These are phyloP conservation scores for Benthosema pterotum DNA, from an alignment of 2,797 vertebrate genomes.

Conservation along the genomic window DNA sequence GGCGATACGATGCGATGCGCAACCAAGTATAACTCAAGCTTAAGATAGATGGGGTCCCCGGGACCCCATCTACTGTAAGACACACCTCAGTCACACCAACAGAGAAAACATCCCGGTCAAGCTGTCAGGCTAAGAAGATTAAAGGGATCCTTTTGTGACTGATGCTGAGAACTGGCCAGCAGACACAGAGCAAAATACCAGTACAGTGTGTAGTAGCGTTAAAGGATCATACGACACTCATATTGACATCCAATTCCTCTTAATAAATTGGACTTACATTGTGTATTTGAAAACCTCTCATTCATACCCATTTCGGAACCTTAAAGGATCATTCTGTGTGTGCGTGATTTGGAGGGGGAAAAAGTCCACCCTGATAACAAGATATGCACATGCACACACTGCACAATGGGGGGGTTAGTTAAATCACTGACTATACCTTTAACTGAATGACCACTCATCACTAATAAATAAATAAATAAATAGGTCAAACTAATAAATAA, in stretches of 20 bases:
- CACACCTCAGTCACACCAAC: conserved; percentile 57
- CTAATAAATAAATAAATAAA: too few species aligned
- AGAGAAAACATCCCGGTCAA: conserved; percentile 62
- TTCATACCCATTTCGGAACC: too few species aligned
- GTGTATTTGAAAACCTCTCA: conserved; percentile 5
- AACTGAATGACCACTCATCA: too few species aligned
- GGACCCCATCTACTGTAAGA: conserved; percentile 46
- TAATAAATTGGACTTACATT: conserved; percentile 23
- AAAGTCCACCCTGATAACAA: too few species aligned
- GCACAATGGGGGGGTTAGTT: too few species aligned
- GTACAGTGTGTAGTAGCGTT: conserved; percentile 39
- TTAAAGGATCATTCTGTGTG: too few species aligned
- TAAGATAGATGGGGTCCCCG: too few species aligned
- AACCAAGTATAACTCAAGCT: neutral
- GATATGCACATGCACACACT: too few species aligned
- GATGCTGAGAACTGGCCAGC: conserved; percentile 65
- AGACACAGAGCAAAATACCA: conserved; percentile 53
- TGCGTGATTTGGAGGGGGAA: too few species aligned
- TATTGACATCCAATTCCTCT: conserved; percentile 44
- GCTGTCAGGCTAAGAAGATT: conserved; percentile 73
- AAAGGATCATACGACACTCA: conserved; percentile 41
- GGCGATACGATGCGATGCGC: too few species aligned
- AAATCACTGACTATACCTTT: too few species aligned
- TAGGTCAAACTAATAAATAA: too few species aligned
- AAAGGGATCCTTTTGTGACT: conserved; percentile 66